Conservation (phyloP, 2,888 invertebrate genomes). For the Drosophila pseudotalamancana region DNA sequence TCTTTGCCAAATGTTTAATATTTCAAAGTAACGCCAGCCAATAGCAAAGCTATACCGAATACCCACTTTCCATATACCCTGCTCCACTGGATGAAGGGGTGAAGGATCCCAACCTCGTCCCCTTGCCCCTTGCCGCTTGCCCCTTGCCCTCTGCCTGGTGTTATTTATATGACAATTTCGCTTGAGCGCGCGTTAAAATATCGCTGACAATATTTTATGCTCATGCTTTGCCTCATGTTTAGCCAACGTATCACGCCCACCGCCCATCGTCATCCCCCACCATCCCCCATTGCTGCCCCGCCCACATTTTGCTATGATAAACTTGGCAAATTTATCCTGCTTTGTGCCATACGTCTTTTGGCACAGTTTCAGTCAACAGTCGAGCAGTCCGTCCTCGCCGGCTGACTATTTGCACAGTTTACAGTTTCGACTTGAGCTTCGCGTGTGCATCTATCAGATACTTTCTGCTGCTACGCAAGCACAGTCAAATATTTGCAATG, state of each 20-base stretch:
- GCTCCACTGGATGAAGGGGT: neutral
- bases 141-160: conserved; percentile 34
- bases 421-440: conserved; percentile 52
- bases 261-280: neutral
- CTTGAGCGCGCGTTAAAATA: conserved; percentile 79
- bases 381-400: conserved; percentile 15
- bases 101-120: too few species aligned
- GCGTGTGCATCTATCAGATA: conserved; percentile 64
- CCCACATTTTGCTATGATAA: conserved; percentile 65
- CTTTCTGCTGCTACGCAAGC: conserved; percentile 62
- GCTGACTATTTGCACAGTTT: conserved; percentile 72
- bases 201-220: conserved; percentile 78
- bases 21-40: conserved; percentile 74
- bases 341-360: conserved; percentile 79
- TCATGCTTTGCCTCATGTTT: conserved; percentile 77
- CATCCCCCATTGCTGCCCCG: neutral
- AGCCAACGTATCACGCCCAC: conserved; percentile 60
- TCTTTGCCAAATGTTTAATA: conserved; percentile 74
- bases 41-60: conserved; percentile 52
- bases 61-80: conserved; percentile 48
- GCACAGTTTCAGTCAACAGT: conserved; percentile 66
- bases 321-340: conserved; percentile 80
- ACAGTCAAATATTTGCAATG: conserved; percentile 71
- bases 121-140: neutral
- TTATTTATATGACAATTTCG: conserved; percentile 80